These are phyloP conservation scores for Thamnophis sirtalis DNA, from an alignment of 2,113 vertebrate species.

Conservation along the genomic window DNA sequence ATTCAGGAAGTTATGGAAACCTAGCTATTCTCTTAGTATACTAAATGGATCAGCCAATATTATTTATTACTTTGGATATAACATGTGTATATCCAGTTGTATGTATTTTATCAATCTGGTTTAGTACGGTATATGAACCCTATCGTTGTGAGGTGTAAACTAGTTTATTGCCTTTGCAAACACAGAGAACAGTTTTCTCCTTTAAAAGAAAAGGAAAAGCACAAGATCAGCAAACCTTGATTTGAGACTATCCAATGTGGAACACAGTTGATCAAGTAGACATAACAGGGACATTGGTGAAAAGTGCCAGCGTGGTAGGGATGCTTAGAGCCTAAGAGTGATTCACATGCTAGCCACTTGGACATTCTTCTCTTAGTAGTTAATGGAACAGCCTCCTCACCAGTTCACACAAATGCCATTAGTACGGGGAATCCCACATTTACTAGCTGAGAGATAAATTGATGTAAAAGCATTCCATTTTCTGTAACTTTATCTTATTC, in stretches of 20 bases:
- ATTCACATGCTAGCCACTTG: not conserved
- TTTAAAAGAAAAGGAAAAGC: not conserved
- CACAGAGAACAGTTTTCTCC: not conserved
- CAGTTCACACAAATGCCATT: not conserved
- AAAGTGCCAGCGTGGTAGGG: not conserved
- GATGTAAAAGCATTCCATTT: not conserved
- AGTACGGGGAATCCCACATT: not conserved
- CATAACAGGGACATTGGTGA: not conserved
- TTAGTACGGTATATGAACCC: not conserved
- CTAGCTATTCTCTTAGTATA: not conserved
- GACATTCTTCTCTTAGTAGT: not conserved
- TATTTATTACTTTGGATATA: not conserved
- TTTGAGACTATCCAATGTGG: not conserved
- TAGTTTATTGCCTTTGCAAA: not conserved
- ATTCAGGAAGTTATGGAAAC: not conserved
- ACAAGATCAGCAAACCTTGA: not conserved
- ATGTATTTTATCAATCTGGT: not conserved
- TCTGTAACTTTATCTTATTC: not conserved
- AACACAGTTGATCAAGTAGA: not conserved
- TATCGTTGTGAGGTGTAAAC: not conserved
- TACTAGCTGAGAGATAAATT: not conserved
- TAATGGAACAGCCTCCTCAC: not conserved
- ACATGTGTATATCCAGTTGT: not conserved
- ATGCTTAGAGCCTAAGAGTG: not conserved
- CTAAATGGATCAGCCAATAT: not conserved